phyloP scores from a whole-genome alignment of 2,113 vertebrate species.

The Nothocercus julius region DNA sequence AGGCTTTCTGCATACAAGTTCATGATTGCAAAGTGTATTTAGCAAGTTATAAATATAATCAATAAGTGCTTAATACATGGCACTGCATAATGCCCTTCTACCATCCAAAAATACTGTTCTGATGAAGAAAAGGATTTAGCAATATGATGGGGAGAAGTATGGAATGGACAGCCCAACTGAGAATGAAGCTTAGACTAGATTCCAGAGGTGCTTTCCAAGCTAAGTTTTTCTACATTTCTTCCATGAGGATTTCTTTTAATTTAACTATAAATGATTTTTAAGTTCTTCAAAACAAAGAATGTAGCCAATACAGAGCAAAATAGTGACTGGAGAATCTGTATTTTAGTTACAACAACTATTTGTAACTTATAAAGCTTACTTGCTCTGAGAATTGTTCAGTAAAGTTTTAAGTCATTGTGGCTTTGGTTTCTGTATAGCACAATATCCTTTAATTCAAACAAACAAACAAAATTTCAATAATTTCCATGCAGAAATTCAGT shows the following conservation, averaged over 20 bases:
- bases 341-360: neutral
- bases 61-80: neutral
- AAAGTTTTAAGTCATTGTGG: neutral
- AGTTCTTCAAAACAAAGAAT: neutral
- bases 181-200: neutral
- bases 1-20: neutral
- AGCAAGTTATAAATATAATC: neutral
- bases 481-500: neutral
- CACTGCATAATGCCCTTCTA: neutral
- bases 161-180: accelerated
- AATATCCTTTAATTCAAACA: neutral
- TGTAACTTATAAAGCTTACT: neutral
- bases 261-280: neutral
- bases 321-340: neutral
- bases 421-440: neutral
- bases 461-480: neutral
- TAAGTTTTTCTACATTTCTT: neutral
- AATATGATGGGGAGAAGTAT: neutral
- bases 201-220: neutral
- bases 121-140: neutral
- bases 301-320: neutral
- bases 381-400: neutral
- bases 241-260: neutral
- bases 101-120: neutral
- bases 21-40: neutral